Percentiles rank a stretch among this genome's conserved stretches.
Evolutionary conservation across 2,888 invertebrate species (phyloP).

Genomic region (Pristionchus entomophagus): DNA sequence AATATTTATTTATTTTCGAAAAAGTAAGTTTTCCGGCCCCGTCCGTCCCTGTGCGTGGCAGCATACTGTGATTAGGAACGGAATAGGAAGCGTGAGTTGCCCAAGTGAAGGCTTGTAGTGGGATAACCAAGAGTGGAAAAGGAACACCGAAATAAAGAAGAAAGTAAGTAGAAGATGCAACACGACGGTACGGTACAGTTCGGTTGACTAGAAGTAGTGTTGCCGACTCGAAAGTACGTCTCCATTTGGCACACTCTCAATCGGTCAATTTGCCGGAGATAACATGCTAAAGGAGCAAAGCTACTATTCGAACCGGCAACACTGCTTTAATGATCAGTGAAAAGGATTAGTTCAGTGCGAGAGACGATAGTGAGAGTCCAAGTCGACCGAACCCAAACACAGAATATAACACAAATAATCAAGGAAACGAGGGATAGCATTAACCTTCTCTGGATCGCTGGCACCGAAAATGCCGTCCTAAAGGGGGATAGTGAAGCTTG

Average conservation of each 20-base stretch:
- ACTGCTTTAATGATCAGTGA: neutral
- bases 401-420: neutral
- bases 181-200: slow-evolving; percentile 1
- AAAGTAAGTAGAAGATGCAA: neutral
- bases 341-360: neutral
- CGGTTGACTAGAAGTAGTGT: neutral
- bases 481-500: slow-evolving; percentile 22
- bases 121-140: slow-evolving; percentile 2
- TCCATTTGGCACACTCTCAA: too few relatives aligned
- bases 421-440: neutral
- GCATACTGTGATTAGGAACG: slow-evolving; percentile 25
- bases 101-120: neutral
- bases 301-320: neutral
- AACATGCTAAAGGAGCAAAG: too few relatives aligned
- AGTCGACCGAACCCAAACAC: neutral
- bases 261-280: too few relatives aligned
- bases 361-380: neutral
- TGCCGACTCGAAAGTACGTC: too few relatives aligned
- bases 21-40: slow-evolving; percentile 6
- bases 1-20: too few relatives aligned
- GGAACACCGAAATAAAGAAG: neutral
- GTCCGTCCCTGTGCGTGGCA: slow-evolving; percentile 14
- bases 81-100: slow-evolving; percentile 8
- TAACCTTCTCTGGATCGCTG: slow-evolving; percentile 25
- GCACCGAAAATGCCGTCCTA: slow-evolving; percentile 35